These are phyloP conservation scores for Loripinus fragilis DNA, from an alignment of 2,888 invertebrate species.

Conservation along the genomic window DNA sequence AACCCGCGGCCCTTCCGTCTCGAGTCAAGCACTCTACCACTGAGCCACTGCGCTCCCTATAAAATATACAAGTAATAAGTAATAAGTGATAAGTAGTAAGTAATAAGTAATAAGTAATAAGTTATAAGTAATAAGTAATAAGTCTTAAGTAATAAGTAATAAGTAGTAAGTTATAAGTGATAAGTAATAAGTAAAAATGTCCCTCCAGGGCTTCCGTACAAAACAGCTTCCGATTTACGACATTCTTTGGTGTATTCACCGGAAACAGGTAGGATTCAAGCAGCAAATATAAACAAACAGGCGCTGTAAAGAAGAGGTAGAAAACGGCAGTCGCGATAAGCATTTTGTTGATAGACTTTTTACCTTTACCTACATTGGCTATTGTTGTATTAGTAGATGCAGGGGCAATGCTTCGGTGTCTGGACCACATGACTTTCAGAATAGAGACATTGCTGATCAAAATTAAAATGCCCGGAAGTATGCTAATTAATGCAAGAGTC, in stretches of 20 bases:
- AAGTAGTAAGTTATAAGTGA: no score
- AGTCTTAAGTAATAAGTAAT: no score
- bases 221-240: slow-evolving; percentile 6
- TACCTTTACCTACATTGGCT: neutral
- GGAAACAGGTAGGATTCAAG: neutral
- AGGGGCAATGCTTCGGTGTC: neutral
- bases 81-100: no score
- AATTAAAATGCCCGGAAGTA: neutral
- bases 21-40: no score
- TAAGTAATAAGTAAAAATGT: no score
- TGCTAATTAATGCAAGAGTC: neutral
- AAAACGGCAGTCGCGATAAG: neutral
- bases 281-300: slow-evolving; percentile 7
- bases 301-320: slow-evolving; percentile 1
- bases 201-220: no score
- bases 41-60: no score
- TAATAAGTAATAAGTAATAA: no score
- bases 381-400: neutral
- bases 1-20: no score
- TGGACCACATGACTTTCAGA: neutral
- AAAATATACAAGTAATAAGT: no score
- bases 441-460: neutral
- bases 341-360: neutral
- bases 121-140: no score
- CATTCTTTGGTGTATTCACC: neutral